A percentile compares a stretch with the other conserved stretches of the same genome.
Evolutionary conservation across 2,888 invertebrate species (phyloP).

Genomic region (Himalopsyche japonica): DNA sequence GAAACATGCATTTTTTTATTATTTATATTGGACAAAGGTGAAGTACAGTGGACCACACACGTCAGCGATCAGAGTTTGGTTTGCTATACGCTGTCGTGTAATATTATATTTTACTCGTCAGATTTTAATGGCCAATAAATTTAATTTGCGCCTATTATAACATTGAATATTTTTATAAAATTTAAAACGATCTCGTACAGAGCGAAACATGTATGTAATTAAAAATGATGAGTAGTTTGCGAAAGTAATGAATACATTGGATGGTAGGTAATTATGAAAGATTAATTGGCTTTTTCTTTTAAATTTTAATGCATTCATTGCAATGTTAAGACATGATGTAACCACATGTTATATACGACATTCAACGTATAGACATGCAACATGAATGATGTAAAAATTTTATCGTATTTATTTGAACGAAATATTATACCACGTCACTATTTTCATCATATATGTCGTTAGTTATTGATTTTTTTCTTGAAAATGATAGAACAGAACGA

Average conservation of each 20-base stretch:
- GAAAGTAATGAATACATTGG: background rate
- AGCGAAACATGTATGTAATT: background rate
- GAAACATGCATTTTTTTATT: slow-evolving; percentile 2
- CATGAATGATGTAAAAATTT: too few species aligned
- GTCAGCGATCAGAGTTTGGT: background rate
- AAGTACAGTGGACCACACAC: slow-evolving; percentile 19
- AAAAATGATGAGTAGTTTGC: background rate
- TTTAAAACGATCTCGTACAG: background rate
- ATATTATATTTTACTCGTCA: background rate
- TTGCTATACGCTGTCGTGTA: background rate
- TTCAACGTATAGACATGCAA: too few species aligned
- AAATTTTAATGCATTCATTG: too few species aligned
- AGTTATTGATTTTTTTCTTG: too few species aligned
- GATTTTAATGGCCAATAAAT: background rate
- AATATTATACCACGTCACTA: too few species aligned
- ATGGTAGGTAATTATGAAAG: background rate
- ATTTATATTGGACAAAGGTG: slow-evolving; percentile 12
- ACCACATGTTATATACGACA: too few species aligned
- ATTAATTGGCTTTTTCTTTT: background rate
- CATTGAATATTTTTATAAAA: background rate
- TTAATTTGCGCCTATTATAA: background rate
- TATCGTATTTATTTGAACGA: too few species aligned
- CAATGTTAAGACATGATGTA: too few species aligned
- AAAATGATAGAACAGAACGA: too few species aligned
- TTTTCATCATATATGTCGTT: too few species aligned